A percentile compares a stretch with the other conserved stretches of the same genome.
These are phyloP conservation scores for Epistrophe eligans DNA, from an alignment of 2,888 invertebrate genomes.

Conservation along the genomic window DNA sequence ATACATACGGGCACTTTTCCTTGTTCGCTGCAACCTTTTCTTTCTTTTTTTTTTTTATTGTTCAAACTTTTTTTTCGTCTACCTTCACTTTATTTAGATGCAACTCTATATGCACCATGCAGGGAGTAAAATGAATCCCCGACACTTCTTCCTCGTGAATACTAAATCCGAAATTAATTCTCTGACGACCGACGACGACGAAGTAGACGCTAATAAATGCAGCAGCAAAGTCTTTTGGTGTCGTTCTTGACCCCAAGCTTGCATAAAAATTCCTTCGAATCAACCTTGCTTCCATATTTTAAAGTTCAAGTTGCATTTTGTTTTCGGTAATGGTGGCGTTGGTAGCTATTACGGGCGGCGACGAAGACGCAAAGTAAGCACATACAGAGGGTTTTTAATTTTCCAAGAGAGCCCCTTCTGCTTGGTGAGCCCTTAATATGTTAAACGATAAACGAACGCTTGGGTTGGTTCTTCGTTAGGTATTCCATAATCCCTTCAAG, in stretches of 20 bases:
- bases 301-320: conserved; percentile 51
- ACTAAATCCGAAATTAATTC: conserved; percentile 47
- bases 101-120: conserved; percentile 9
- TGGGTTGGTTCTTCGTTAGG: conserved; percentile 34
- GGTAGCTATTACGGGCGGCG: no score
- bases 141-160: conserved; percentile 23
- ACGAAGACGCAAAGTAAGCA: no score
- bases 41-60: conserved; percentile 12
- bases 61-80: conserved; percentile 14
- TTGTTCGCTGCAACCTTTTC: conserved; percentile 65
- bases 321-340: conserved; percentile 18
- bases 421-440: conserved; percentile 38
- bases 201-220: conserved; percentile 13
- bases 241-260: conserved; percentile 60
- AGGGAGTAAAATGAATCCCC: conserved; percentile 16
- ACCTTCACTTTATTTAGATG: conserved; percentile 17
- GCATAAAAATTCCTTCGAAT: conserved; percentile 51
- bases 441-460: conserved; percentile 30
- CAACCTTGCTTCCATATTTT: conserved; percentile 53
- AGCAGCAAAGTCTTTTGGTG: conserved; percentile 40
- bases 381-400: neutral
- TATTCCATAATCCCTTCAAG: neutral
- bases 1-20: conserved; percentile 53
- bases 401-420: conserved; percentile 4
- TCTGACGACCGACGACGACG: neutral